Percentiles rank a stretch among this genome's conserved stretches.
phyloP scores from a whole-genome alignment of 53 echinoderm and acorn worm species.

The Temnopleurus reevesii region DNA sequence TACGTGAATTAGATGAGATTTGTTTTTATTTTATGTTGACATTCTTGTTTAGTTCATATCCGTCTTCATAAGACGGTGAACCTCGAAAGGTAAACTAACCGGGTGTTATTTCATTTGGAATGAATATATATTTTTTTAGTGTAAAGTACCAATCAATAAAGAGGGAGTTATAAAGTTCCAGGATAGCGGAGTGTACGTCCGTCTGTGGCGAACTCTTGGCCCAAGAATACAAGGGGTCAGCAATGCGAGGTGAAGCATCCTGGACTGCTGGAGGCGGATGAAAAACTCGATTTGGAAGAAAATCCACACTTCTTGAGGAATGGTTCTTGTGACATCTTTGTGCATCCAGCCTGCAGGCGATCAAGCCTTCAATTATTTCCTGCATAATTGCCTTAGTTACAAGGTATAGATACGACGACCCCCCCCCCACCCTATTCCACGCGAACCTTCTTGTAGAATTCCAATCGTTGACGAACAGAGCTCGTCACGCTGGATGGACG shows the following conservation, averaged over 20 bases:
- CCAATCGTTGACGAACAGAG: neutral
- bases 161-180: neutral
- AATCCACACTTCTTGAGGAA: constrained; percentile 19
- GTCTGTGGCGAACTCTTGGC: neutral
- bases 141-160: neutral
- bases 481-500: neutral
- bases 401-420: neutral
- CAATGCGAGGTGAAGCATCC: neutral
- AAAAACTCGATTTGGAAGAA: neutral
- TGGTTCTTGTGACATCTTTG: constrained; percentile 2
- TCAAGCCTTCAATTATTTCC: constrained; percentile 52
- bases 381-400: constrained; percentile 49
- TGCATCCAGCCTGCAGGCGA: constrained; percentile 8
- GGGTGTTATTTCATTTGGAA: no score
- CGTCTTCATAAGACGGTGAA: no score
- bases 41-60: no score
- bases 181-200: neutral
- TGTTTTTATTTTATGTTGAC: no score
- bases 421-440: neutral
- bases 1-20: no score
- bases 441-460: neutral
- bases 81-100: no score
- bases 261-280: neutral
- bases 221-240: neutral
- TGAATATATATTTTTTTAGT: no score